These are phyloP conservation scores for Apodemia mormo DNA, from an alignment of 2,888 invertebrate species.

Conservation along the genomic window DNA sequence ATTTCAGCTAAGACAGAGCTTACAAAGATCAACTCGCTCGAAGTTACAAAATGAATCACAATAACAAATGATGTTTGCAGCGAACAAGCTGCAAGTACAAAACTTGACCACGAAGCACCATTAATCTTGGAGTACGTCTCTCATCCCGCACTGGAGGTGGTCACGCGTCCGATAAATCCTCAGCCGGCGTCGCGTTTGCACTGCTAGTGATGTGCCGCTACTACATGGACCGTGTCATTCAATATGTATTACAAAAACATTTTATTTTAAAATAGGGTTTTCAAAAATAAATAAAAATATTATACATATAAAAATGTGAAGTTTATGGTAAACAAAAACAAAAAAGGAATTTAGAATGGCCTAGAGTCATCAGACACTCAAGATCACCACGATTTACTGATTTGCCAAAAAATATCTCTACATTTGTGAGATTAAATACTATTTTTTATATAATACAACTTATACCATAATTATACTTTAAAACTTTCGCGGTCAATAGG, in stretches of 20 bases:
- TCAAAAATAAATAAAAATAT: no score
- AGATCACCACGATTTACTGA: no score
- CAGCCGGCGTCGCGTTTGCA: neutral
- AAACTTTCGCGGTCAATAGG: no score
- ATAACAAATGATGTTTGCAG: constrained; percentile 18
- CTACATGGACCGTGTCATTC: neutral
- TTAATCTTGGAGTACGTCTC: constrained; percentile 27
- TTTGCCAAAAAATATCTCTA: no score
- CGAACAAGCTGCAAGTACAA: constrained; percentile 3
- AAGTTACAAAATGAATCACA: constrained; percentile 16
- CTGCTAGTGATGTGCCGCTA: constrained; percentile 1
- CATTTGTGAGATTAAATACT: no score
- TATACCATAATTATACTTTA: no score
- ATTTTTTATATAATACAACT: no score
- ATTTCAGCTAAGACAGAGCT: neutral
- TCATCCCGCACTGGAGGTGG: constrained; percentile 24
- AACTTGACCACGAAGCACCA: constrained; percentile 20
- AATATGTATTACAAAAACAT: neutral
- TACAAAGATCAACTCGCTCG: neutral
- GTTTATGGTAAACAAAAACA: no score
- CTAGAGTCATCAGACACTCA: no score
- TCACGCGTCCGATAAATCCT: constrained; percentile 23
- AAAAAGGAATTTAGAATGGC: no score
- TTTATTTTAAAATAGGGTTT: neutral
- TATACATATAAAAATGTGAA: no score